Conservation (phyloP, 1,140 invertebrate genomes). For the Drosophila sturtevanti region DNA sequence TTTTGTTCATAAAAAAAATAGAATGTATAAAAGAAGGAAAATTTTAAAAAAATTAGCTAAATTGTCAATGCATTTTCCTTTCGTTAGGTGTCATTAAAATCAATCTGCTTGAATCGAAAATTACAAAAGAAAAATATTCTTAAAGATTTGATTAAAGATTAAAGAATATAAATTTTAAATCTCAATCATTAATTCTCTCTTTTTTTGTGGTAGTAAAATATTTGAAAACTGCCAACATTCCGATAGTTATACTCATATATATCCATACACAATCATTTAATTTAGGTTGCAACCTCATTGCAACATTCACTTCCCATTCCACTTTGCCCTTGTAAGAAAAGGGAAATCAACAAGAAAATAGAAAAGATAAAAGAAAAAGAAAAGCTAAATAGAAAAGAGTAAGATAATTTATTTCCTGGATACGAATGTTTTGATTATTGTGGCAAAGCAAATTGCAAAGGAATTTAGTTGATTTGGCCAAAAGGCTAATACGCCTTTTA, state of each 20-base stretch:
- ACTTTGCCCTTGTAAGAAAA: conserved; percentile 1
- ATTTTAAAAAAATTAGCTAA: too few species aligned
- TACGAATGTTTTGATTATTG: conserved; percentile 11
- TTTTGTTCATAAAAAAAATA: too few species aligned
- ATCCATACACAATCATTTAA: neutral
- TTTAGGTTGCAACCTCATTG: neutral
- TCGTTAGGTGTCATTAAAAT: neutral
- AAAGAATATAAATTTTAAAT: too few species aligned
- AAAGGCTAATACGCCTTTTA: conserved; percentile 13
- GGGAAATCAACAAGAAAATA: neutral
- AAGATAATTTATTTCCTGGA: conserved; percentile 45
- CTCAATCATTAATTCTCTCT: too few species aligned
- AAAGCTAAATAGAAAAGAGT: neutral
- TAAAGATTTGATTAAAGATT: too few species aligned
- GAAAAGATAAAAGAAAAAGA: neutral
- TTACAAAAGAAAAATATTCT: too few species aligned
- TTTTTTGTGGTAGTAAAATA: too few species aligned
- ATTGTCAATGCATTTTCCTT: neutral
- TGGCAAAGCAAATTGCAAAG: conserved; percentile 43
- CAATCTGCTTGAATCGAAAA: neutral
- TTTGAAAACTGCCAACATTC: conserved; percentile 49
- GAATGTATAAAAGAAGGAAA: too few species aligned
- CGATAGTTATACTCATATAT: conserved; percentile 19
- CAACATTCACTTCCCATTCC: neutral
- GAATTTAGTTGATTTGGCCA: conserved; percentile 34